These are phyloP conservation scores for Mungos mungo DNA, from an alignment of 2,113 vertebrate genomes.

Conservation along the genomic window DNA sequence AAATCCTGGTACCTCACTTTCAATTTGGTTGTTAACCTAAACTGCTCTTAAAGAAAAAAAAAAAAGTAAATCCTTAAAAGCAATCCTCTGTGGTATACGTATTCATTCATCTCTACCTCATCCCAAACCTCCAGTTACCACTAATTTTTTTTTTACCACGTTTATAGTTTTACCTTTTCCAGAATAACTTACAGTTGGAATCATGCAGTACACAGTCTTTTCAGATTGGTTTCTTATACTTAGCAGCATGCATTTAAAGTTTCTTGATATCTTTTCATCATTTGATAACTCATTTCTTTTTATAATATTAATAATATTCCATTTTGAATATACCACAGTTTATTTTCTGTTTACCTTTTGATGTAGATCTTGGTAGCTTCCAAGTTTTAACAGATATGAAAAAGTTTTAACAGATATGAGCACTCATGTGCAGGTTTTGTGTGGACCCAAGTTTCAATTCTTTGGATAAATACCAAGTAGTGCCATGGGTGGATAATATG, in stretches of 20 bases:
- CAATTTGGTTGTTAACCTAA: neutral
- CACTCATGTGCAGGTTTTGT: neutral
- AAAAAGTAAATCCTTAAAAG: neutral
- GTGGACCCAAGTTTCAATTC: neutral
- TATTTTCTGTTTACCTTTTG: neutral
- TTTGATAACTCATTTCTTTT: neutral
- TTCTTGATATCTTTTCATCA: neutral
- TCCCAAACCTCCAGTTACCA: neutral
- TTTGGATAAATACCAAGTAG: neutral
- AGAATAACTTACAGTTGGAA: neutral
- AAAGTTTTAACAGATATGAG: neutral
- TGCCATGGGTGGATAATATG: neutral
- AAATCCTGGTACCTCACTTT: neutral
- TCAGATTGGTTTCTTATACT: neutral
- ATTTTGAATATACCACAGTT: neutral
- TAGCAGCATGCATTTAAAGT: neutral
- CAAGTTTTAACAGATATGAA: neutral
- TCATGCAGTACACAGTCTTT: neutral
- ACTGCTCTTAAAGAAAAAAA: neutral
- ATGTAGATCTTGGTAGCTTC: neutral
- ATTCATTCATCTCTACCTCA: neutral
- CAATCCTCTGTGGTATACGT: neutral
- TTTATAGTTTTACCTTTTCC: neutral
- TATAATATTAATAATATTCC: neutral
- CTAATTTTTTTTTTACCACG: neutral